These are phyloP conservation scores for Siderastrea radians DNA, from an alignment of 92 coral and sea anemone species.

Conservation along the genomic window DNA sequence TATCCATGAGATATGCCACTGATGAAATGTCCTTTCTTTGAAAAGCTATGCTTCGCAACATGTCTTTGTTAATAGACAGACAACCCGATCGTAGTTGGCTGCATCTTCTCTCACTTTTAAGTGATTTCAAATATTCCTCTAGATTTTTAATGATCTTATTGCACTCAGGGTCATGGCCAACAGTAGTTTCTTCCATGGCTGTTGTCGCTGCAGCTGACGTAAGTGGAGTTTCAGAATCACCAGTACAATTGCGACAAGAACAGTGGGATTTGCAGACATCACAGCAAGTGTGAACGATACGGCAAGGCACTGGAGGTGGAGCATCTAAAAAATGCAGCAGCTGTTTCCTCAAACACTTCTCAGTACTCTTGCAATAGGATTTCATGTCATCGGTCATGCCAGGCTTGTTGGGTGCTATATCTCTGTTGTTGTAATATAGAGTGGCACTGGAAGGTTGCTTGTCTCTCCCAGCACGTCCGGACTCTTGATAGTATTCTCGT, in stretches of 20 bases:
- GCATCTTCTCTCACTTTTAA: background rate
- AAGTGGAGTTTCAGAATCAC: background rate
- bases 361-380: constrained; percentile 27
- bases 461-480: constrained; percentile 5
- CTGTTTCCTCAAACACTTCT: constrained; percentile 31
- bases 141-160: constrained; percentile 11
- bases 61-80: constrained; percentile 30
- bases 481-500: constrained; percentile 28
- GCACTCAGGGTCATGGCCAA: constrained; percentile 6
- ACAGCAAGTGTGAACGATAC: background rate
- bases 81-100: constrained; percentile 24
- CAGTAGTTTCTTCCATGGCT: constrained; percentile 12
- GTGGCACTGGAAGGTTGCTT: background rate
- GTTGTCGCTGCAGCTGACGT: background rate
- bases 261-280: constrained; percentile 33
- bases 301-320: background rate
- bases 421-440: background rate
- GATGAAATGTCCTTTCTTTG: constrained; percentile 31
- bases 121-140: constrained; percentile 2
- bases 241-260: background rate
- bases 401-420: constrained; percentile 25
- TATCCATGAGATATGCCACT: constrained; percentile 14
- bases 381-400: constrained; percentile 68
- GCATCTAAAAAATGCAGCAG: constrained; percentile 32
- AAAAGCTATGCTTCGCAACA: background rate